Evolutionary conservation across 2,113 vertebrate species (phyloP), one percentile per base, ranked within the genome.

Genomic region (Phoxinus phoxinus): DNA sequence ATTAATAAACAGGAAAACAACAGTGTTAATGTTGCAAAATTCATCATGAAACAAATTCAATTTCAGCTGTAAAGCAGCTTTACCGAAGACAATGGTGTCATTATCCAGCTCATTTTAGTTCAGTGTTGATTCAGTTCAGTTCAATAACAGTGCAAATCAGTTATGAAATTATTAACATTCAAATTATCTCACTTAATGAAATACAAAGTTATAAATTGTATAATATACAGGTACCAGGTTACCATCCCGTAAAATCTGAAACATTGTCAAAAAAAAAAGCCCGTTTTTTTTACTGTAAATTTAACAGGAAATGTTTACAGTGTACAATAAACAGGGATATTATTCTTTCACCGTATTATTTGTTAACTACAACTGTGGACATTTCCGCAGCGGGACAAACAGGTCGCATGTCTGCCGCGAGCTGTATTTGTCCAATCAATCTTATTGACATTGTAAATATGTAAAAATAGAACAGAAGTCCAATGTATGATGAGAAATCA

Each of bases 381-480:
- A 48, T 51, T 46, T 73, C 25, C 12, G 23, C 71, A 5, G 73
- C n/a, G 27, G 25, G 13, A 53, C 71, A 48, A 76, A 19, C 6
- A 30, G 44, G 73, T 75, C 1, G 3, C 15, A 51, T 19, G 41
- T 30, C 13, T 19, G 46, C 73, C n/a, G 3, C 46, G 1, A 21
- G 74, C 48, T 30, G 44, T 51, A 53, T 53, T 17, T 76, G 48
- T 75, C 41, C 44, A 30, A 27, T 76, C 74, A 76, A 76, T 53
- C 27, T 12, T 53, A 76, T 53, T 76, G 74, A 76, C 44, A 27
- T 53, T 76, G 27, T 53, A 30, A 53, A 53, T 51, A 30, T 76
- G 74, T 4, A 76, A 32, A 76, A 76, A 76, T 76, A 76, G 48
- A 25, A 75, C 73, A 51, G n/a, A 8, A 48, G 41, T 48, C 37